Evolutionary conservation across 2,888 invertebrate species (phyloP).

Genomic region (Odontothrips loti): DNA sequence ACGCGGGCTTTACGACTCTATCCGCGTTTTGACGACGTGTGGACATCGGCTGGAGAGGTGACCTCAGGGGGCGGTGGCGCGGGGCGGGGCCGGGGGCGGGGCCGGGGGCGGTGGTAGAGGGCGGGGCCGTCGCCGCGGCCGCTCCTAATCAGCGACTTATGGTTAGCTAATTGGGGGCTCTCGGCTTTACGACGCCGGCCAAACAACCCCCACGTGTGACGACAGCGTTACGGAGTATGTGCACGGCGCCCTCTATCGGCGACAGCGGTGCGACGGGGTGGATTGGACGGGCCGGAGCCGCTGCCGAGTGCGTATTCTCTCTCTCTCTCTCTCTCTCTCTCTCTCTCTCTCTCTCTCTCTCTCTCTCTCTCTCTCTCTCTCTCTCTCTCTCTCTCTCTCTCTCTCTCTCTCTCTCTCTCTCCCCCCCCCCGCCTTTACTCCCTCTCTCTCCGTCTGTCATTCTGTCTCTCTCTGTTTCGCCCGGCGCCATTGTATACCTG

Average conservation of each 20-base stretch:
- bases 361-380: background rate
- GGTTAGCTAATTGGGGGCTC: background rate
- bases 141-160: background rate
- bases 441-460: background rate
- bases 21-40: conserved; percentile 14
- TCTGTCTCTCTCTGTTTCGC: background rate
- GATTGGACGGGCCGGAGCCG: too few relatives aligned
- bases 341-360: background rate
- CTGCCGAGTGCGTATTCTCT: background rate
- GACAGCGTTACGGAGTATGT: too few relatives aligned
- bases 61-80: background rate
- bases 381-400: background rate
- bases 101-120: background rate
- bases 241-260: too few relatives aligned
- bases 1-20: background rate
- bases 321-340: background rate
- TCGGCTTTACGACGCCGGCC: background rate
- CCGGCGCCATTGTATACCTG: background rate
- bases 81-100: background rate
- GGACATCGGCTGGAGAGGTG: background rate
- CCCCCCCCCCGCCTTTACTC: background rate
- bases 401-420: background rate
- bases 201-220: too few relatives aligned
- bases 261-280: too few relatives aligned
- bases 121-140: background rate